phyloP scores from a whole-genome alignment of 92 coral and sea anemone species.

The Isaurus tuberculatus region DNA sequence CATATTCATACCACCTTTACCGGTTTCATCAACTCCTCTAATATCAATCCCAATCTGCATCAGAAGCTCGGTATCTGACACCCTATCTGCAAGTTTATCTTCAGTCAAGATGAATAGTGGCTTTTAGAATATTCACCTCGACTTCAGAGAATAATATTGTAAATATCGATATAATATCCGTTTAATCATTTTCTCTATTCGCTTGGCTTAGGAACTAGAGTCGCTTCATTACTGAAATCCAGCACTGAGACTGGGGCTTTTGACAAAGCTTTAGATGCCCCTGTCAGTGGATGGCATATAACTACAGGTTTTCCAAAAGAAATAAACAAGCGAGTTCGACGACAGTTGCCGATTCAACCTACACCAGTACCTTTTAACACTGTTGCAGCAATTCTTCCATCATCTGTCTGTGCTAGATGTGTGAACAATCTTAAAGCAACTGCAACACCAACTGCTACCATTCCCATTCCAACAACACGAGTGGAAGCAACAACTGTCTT shows the following conservation, averaged over 20 bases:
- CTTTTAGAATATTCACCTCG: too few relatives aligned
- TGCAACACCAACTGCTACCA: conserved; percentile 69
- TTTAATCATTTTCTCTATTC: neutral
- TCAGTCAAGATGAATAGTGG: too few relatives aligned
- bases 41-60: too few relatives aligned
- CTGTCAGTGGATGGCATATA: conserved; percentile 95
- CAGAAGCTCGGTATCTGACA: too few relatives aligned
- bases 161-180: neutral
- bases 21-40: too few relatives aligned
- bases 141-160: too few relatives aligned
- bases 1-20: too few relatives aligned
- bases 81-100: too few relatives aligned
- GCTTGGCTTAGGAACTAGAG: conserved; percentile 66
- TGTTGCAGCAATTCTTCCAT: conserved; percentile 34
- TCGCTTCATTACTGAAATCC: conserved; percentile 86
- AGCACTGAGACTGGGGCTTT: conserved; percentile 90
- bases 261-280: conserved; percentile 68
- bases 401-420: conserved; percentile 38
- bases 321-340: conserved; percentile 82
- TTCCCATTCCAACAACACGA: conserved; percentile 64
- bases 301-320: conserved; percentile 84
- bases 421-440: conserved; percentile 44
- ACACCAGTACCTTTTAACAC: conserved; percentile 72
- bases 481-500: conserved; percentile 49
- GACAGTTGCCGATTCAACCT: conserved; percentile 69